These are phyloP conservation scores for Petaurus breviceps DNA, from an alignment of 2,113 vertebrate genomes.

Conservation along the genomic window DNA sequence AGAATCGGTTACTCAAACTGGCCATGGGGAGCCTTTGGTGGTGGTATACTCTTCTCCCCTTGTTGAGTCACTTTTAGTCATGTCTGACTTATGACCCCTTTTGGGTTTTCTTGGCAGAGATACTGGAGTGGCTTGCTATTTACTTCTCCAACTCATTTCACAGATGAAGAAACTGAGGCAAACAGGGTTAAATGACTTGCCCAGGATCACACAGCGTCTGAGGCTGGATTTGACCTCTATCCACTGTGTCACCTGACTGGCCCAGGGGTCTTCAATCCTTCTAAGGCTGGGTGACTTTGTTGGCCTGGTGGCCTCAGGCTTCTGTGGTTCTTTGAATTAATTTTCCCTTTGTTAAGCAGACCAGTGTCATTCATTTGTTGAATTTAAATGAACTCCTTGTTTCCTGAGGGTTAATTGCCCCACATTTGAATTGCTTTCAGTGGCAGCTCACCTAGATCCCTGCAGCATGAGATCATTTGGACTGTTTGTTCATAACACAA, in stretches of 20 bases:
- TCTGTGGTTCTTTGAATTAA: background rate
- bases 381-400: background rate
- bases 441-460: background rate
- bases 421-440: background rate
- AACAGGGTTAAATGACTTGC: background rate
- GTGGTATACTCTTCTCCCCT: too few relatives aligned
- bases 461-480: background rate
- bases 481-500: background rate
- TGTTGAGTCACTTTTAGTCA: too few relatives aligned
- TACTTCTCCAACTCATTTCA: background rate
- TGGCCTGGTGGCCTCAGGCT: background rate
- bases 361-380: background rate
- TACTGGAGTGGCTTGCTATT: background rate
- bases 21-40: background rate
- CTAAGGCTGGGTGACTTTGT: background rate
- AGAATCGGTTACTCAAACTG: background rate
- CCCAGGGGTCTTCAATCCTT: too few relatives aligned
- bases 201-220: background rate
- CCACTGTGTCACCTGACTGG: too few relatives aligned
- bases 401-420: background rate
- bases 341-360: background rate
- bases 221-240: background rate
- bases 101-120: background rate
- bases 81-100: too few relatives aligned
- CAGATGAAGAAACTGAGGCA: background rate